phyloP scores from a whole-genome alignment of 2,888 invertebrate species.

The Melanotus villosus region DNA sequence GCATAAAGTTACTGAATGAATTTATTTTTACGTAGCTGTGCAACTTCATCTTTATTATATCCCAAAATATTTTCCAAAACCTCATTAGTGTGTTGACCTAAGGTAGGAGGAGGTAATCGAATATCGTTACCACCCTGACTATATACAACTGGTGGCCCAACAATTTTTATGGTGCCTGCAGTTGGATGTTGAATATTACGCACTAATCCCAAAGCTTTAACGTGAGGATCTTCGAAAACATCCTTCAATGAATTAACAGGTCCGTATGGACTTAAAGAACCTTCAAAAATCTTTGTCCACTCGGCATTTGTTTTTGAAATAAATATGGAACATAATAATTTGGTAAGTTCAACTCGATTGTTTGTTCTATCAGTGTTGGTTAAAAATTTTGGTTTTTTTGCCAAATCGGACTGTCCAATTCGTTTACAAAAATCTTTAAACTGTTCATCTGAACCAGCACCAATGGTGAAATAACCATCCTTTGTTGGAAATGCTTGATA shows the following conservation, averaged over 20 bases:
- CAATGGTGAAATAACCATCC: constrained; percentile 89
- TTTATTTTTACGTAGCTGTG: constrained; percentile 67
- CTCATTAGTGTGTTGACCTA: constrained; percentile 91
- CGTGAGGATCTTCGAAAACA: constrained; percentile 91
- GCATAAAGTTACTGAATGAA: constrained; percentile 69
- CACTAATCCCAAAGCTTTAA: constrained; percentile 80
- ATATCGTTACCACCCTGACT: constrained; percentile 80
- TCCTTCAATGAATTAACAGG: constrained; percentile 90
- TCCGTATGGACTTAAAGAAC: constrained; percentile 87
- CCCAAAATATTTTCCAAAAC: constrained; percentile 79
- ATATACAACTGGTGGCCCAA: constrained; percentile 90
- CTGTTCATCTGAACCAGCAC: constrained; percentile 88
- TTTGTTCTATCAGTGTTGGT: constrained; percentile 83
- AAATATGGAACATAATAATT: constrained; percentile 73
- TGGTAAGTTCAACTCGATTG: constrained; percentile 80
- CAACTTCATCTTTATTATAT: constrained; percentile 74
- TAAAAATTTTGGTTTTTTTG: constrained; percentile 75
- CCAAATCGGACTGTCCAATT: constrained; percentile 75
- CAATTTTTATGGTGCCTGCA: constrained; percentile 81
- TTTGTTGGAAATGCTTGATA: constrained; percentile 91
- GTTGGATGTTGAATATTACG: constrained; percentile 79
- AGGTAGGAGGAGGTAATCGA: constrained; percentile 82
- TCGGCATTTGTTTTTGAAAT: constrained; percentile 78
- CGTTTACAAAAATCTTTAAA: constrained; percentile 81
- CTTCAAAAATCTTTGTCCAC: constrained; percentile 82